A percentile compares a stretch with the other conserved stretches of the same genome.
Conservation (phyloP, 2,113 vertebrate genomes). For the Varanus komodoensis region DNA sequence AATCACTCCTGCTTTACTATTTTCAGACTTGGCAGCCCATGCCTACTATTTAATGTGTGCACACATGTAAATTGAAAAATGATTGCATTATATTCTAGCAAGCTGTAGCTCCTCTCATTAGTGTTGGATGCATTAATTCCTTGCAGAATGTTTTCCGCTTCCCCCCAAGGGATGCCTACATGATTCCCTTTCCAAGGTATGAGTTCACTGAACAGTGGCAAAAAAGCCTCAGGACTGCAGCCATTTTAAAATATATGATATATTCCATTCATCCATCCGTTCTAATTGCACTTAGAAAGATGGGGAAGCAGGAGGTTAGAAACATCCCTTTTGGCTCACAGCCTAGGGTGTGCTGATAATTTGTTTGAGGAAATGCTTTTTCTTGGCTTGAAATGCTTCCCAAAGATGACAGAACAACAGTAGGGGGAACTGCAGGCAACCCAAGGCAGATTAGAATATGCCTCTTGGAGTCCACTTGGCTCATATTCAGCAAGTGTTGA, state of each 20-base stretch:
- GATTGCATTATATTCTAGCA: neutral
- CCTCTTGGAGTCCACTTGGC: neutral
- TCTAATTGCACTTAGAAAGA: slow-evolving; percentile 5
- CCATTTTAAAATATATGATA: neutral
- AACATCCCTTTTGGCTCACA: slow-evolving; percentile 21
- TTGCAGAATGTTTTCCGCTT: neutral
- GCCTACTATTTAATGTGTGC: slow-evolving; percentile 21
- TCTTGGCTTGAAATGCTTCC: fast-evolving
- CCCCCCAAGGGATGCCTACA: neutral
- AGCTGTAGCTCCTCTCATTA: neutral
- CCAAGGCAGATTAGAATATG: neutral
- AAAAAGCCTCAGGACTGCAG: neutral
- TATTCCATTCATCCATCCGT: slow-evolving; percentile 30
- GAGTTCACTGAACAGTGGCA: slow-evolving; percentile 1
- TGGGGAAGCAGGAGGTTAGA: neutral
- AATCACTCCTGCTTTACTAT: neutral
- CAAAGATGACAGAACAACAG: neutral
- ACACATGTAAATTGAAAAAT: neutral
- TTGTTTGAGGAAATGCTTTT: slow-evolving; percentile 36
- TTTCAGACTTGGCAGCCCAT: neutral
- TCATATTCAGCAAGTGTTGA: neutral
- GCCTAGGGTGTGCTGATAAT: neutral
- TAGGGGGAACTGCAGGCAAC: neutral
- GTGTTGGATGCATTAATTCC: neutral
- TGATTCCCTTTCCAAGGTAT: slow-evolving; percentile 8